Conservation (phyloP, 2,113 vertebrate species). For the Embiotoca jacksoni region DNA sequence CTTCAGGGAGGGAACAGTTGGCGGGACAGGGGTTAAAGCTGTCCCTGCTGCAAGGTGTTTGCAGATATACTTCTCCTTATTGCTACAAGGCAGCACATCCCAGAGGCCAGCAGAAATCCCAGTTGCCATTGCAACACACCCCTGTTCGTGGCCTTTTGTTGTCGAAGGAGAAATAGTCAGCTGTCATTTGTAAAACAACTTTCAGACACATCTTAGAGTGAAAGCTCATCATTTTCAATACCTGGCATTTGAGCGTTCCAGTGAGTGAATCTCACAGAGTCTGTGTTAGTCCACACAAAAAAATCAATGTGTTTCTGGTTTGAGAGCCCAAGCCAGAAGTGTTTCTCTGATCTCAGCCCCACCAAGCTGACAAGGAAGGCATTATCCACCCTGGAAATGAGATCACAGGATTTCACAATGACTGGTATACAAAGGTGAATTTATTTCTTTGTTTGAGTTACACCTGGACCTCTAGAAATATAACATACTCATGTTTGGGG, state of each 20-base stretch:
- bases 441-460: too few relatives aligned
- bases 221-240: not conserved
- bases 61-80: too few relatives aligned
- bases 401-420: not conserved
- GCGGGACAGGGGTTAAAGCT: too few relatives aligned
- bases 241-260: slow-evolving; percentile 87
- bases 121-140: too few relatives aligned
- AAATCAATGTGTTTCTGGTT: slow-evolving; percentile 84
- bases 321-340: slow-evolving; percentile 95
- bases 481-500: not conserved
- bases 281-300: slow-evolving; percentile 87
- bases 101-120: too few relatives aligned
- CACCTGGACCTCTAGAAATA: not conserved
- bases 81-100: too few relatives aligned
- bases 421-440: too few relatives aligned
- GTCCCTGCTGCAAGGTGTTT: too few relatives aligned
- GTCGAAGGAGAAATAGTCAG: too few relatives aligned
- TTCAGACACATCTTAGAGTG: accelerated
- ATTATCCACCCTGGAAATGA: slow-evolving; percentile 89
- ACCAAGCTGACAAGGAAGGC: slow-evolving; percentile 93
- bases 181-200: accelerated
- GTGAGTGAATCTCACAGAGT: slow-evolving; percentile 88
- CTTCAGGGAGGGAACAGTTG: too few relatives aligned
- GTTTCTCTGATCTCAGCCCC: slow-evolving; percentile 88
- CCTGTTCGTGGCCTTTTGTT: too few relatives aligned